phyloP scores from a whole-genome alignment of 1,140 invertebrate genomes.

The Procambarus virginalis region DNA sequence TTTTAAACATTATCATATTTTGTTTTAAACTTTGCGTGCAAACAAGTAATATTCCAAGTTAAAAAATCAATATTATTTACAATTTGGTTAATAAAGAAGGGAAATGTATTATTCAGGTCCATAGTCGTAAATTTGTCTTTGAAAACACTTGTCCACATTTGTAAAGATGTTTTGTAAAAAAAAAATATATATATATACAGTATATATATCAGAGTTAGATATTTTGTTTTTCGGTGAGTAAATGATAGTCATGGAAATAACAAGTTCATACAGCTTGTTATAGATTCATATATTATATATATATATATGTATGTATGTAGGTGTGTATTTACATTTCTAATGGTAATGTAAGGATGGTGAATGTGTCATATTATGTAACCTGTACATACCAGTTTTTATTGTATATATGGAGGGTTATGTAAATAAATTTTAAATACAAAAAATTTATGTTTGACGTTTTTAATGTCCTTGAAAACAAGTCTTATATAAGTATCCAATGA shows the following conservation, averaged over 20 bases:
- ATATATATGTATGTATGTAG: neutral
- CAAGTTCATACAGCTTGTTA: neutral
- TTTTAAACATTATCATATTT: too few species aligned
- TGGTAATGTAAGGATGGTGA: slow-evolving; percentile 1
- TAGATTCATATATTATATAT: neutral
- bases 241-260: neutral
- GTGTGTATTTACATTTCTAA: neutral
- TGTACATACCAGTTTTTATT: neutral
- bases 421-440: slow-evolving; percentile 3
- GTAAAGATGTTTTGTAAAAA: neutral
- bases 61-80: too few species aligned
- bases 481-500: too few species aligned
- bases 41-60: too few species aligned
- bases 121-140: too few species aligned
- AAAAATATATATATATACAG: too few species aligned
- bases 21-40: too few species aligned
- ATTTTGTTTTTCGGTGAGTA: neutral
- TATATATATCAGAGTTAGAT: neutral
- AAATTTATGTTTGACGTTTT: neutral
- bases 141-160: neutral
- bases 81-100: too few species aligned
- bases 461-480: neutral
- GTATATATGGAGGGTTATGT: neutral
- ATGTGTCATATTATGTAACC: neutral
- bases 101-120: too few species aligned